A percentile compares a stretch with the other conserved stretches of the same genome.
phyloP scores from a whole-genome alignment of 2,113 vertebrate genomes.

The Myrmophylax atrothorax region DNA sequence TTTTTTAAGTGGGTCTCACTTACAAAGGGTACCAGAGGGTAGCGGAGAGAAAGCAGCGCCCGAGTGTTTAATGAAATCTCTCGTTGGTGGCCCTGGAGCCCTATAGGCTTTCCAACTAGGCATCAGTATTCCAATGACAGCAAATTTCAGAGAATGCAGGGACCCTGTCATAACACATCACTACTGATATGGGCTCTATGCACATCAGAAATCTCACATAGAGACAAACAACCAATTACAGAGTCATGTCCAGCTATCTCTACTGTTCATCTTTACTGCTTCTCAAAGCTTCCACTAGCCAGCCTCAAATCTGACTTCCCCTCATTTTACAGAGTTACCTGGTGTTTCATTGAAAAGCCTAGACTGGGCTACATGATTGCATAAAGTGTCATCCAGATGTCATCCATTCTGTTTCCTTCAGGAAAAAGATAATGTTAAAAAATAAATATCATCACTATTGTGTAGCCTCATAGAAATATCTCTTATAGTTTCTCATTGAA shows the following conservation, averaged over 20 bases:
- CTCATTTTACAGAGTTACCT: not conserved
- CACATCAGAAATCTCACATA: not conserved
- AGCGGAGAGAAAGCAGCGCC: not conserved
- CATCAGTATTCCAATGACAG: not conserved
- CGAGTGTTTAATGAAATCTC: not conserved
- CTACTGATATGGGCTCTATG: not conserved
- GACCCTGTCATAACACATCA: accelerated
- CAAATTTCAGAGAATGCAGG: not conserved
- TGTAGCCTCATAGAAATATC: not conserved
- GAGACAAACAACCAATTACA: not conserved
- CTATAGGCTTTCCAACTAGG: not conserved
- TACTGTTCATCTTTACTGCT: not conserved
- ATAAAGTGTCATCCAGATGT: not conserved
- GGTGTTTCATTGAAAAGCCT: not conserved
- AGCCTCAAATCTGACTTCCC: not conserved
- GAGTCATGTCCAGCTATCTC: not conserved
- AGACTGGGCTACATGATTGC: not conserved
- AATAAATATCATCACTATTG: not conserved
- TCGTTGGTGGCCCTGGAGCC: not conserved
- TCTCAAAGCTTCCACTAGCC: not conserved
- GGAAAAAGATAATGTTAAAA: not conserved
- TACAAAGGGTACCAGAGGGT: not conserved
- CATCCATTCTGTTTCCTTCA: not conserved
- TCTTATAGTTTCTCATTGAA: not conserved
- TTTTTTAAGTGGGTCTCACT: not conserved